A percentile compares a stretch with the other conserved stretches of the same genome.
Evolutionary conservation across 2,888 invertebrate genomes (phyloP).

Genomic region (Corbicula japonica): DNA sequence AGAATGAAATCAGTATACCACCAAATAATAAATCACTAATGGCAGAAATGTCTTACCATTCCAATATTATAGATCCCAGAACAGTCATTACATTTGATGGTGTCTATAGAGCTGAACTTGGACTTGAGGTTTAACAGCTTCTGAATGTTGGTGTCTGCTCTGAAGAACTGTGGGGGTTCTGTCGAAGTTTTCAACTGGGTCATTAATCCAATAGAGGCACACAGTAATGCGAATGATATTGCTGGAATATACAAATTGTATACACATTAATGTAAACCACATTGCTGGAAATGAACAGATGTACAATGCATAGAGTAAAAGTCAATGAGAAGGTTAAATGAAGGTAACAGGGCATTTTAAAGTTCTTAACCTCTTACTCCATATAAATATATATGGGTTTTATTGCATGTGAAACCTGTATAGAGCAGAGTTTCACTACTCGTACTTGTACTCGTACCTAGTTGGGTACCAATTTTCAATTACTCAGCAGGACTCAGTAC

Average conservation of each 20-base stretch:
- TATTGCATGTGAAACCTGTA: too few relatives aligned
- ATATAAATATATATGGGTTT: too few relatives aligned
- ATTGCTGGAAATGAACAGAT: too few relatives aligned
- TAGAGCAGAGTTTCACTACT: too few relatives aligned
- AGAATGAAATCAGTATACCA: background rate
- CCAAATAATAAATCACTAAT: background rate
- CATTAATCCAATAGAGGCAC: slow-evolving; percentile 76
- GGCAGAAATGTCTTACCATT: slow-evolving; percentile 67
- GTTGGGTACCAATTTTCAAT: too few relatives aligned
- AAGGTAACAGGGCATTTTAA: too few relatives aligned
- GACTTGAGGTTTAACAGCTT: slow-evolving; percentile 81
- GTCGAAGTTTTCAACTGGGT: slow-evolving; percentile 78
- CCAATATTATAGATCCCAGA: slow-evolving; percentile 77
- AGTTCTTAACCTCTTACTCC: too few relatives aligned
- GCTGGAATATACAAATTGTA: slow-evolving; percentile 67
- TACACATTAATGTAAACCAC: too few relatives aligned
- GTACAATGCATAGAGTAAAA: too few relatives aligned
- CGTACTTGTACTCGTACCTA: too few relatives aligned
- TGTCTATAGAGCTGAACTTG: slow-evolving; percentile 80
- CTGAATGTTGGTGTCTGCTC: slow-evolving; percentile 81
- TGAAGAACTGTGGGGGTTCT: slow-evolving; percentile 83
- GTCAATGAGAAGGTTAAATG: too few relatives aligned
- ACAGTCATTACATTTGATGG: slow-evolving; percentile 80
- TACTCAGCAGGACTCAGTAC: too few relatives aligned
- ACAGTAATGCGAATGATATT: slow-evolving; percentile 73